A percentile compares a stretch with the other conserved stretches of the same genome.
Conservation (phyloP, 2,888 invertebrate species). For the Tortricodes alternella region DNA sequence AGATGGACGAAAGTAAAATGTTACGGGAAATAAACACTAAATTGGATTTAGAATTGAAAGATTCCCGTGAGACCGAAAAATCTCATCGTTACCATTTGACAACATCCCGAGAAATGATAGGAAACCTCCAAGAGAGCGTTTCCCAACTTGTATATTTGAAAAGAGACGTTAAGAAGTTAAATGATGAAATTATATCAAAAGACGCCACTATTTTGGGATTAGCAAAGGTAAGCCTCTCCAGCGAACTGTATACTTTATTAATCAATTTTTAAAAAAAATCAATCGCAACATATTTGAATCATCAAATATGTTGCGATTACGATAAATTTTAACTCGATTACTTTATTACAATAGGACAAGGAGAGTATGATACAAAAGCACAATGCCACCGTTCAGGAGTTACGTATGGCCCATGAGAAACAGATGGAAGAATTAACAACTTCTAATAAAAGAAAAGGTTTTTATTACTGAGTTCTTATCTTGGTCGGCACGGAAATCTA, state of each 20-base stretch:
- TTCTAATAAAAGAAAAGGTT: constrained; percentile 63
- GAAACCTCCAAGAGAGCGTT: constrained; percentile 71
- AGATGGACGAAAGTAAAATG: constrained; percentile 62
- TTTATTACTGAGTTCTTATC: constrained; percentile 34
- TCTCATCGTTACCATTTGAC: constrained; percentile 70
- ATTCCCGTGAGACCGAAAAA: constrained; percentile 67
- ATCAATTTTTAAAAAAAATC: not conserved
- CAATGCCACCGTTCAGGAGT: constrained; percentile 49
- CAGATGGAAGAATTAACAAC: constrained; percentile 56
- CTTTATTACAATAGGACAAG: constrained; percentile 57
- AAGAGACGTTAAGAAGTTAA: constrained; percentile 64
- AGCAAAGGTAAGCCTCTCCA: constrained; percentile 68
- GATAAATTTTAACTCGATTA: not conserved
- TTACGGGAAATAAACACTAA: constrained; percentile 59
- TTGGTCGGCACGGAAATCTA: constrained; percentile 23
- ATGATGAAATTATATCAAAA: constrained; percentile 58
- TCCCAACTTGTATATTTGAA: constrained; percentile 72
- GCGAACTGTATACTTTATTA: not conserved
- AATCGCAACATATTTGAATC: too few species aligned
- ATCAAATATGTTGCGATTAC: not conserved
- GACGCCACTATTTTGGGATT: constrained; percentile 50
- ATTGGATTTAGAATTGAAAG: constrained; percentile 63
- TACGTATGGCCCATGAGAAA: constrained; percentile 56
- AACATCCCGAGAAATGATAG: constrained; percentile 73
- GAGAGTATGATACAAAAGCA: constrained; percentile 53